Base-by-base conservation (phyloP, 2,797 vertebrate species). In the Knipowitschia caucasica region DNA sequence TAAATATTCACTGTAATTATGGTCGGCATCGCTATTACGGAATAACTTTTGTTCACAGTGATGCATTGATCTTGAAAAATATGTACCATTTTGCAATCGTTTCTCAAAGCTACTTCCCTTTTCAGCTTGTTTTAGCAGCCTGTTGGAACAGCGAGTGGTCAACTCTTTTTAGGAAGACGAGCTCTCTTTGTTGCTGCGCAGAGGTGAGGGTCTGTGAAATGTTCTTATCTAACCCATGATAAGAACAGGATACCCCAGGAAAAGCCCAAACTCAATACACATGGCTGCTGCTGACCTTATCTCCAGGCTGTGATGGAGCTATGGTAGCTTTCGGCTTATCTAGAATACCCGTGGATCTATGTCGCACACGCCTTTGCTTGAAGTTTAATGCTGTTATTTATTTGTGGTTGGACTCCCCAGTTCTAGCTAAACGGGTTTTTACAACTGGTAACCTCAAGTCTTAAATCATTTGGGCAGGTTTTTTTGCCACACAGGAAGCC, bases 151-250 rank as follows among this genome's bases (percentile, higher is more conserved):
- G n/a, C n/a, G n/a, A n/a, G 43, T 18, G 68, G 66, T 73, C 62
- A 59, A 38, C 39, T 51, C 29, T 43, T 68, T 62, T 69, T 59
- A 56, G 64, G 6, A 62, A 53, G 39, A n/a, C n/a, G 33, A 63
- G 39, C 75, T 30, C 60, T 45, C 33, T 55, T 62, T 73, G 81
- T 75, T 74, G 78, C 71, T 24, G 24, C 17, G 72, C 9, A 7
- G 67, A 83, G 77, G 76, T 78, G 82, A 84, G 44, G 73, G 69
- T 36, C 76, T 82, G 81, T 82, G 81, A 87, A 84, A 82, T 75
- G 50, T 76, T 67, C 78, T 87, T 86, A 88, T 89, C 85, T 85
- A 66, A 74, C 67, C 71, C 39, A 68, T 75, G 88, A 89, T 89
- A 86, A 89, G 77, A 71, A 60, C 64, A 77, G 80, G 73, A 83